Percentiles rank a stretch among this genome's conserved stretches.
Conservation (phyloP, 1,140 invertebrate species). For the Drosophila azteca region DNA sequence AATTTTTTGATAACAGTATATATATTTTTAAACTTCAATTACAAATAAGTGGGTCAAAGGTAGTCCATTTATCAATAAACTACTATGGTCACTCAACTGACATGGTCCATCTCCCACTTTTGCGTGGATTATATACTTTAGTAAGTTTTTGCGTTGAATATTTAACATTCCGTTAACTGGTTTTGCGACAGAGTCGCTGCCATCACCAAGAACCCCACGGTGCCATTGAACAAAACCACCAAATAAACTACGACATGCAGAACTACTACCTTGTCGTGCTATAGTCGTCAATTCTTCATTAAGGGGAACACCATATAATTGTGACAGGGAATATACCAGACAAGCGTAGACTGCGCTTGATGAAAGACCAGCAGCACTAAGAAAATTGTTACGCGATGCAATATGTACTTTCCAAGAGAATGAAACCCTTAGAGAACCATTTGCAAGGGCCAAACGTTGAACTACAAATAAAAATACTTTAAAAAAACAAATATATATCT, state of each 20-base stretch:
- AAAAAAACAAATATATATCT: slow-evolving; percentile 57
- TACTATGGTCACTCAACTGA: slow-evolving; percentile 84
- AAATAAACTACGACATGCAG: slow-evolving; percentile 96
- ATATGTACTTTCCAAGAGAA: slow-evolving; percentile 91
- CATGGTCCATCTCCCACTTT: slow-evolving; percentile 90
- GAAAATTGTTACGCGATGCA: slow-evolving; percentile 98
- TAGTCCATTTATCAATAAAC: slow-evolving; percentile 85
- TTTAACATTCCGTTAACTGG: slow-evolving; percentile 85
- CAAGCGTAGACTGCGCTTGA: slow-evolving; percentile 99
- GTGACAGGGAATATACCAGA: slow-evolving; percentile 90
- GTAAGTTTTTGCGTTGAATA: slow-evolving; percentile 83
- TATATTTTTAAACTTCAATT: no score
- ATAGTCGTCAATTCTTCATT: slow-evolving; percentile 91
- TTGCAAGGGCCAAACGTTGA: slow-evolving; percentile 83
- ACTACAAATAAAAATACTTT: slow-evolving; percentile 36
- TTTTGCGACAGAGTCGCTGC: slow-evolving; percentile 92
- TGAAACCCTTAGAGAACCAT: slow-evolving; percentile 82
- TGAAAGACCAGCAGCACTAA: slow-evolving; percentile 98
- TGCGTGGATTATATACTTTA: slow-evolving; percentile 94
- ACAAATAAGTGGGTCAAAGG: slow-evolving; percentile 56
- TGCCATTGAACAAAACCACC: slow-evolving; percentile 97
- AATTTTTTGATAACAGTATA: no score
- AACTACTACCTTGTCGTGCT: slow-evolving; percentile 96
- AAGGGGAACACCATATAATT: slow-evolving; percentile 90
- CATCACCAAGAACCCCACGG: slow-evolving; percentile 88